These are phyloP conservation scores for Himalopsyche tibetana DNA, from an alignment of 2,888 invertebrate species.

Conservation along the genomic window DNA sequence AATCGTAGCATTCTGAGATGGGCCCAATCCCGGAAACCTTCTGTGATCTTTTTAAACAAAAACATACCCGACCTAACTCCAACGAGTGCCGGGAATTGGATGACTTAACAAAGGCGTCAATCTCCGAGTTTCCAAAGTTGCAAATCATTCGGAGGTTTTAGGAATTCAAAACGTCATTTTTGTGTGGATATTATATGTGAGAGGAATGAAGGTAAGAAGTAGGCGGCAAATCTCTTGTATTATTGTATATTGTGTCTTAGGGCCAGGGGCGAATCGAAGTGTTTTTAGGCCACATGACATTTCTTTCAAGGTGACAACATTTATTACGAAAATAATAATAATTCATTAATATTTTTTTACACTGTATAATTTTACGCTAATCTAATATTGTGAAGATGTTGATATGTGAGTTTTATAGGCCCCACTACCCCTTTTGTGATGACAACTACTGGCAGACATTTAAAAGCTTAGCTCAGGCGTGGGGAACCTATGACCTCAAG, in stretches of 20 bases:
- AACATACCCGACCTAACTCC: constrained; percentile 33
- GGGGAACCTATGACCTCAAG: too few species aligned
- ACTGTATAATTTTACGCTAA: too few species aligned
- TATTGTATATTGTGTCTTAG: not conserved
- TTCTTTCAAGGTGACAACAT: too few species aligned
- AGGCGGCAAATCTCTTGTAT: constrained; percentile 58
- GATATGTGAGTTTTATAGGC: too few species aligned
- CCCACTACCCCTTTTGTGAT: too few species aligned
- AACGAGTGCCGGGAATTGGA: constrained; percentile 44
- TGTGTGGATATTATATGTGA: constrained; percentile 51
- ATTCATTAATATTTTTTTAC: too few species aligned
- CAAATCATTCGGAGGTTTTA: constrained; percentile 57
- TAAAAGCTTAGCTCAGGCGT: too few species aligned
- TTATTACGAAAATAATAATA: too few species aligned
- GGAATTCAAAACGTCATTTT: constrained; percentile 54
- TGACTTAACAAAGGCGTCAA: constrained; percentile 62
- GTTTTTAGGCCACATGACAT: too few species aligned
- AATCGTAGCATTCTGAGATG: constrained; percentile 7
- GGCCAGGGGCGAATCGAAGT: not conserved
- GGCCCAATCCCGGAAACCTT: not conserved
- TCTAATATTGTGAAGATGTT: too few species aligned
- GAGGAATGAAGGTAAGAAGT: constrained; percentile 41
- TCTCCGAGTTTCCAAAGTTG: constrained; percentile 58
- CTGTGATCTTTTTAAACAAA: constrained; percentile 50
- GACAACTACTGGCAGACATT: too few species aligned